Conservation (phyloP, 2,797 vertebrate species). For the Micromesistius poutassou region DNA sequence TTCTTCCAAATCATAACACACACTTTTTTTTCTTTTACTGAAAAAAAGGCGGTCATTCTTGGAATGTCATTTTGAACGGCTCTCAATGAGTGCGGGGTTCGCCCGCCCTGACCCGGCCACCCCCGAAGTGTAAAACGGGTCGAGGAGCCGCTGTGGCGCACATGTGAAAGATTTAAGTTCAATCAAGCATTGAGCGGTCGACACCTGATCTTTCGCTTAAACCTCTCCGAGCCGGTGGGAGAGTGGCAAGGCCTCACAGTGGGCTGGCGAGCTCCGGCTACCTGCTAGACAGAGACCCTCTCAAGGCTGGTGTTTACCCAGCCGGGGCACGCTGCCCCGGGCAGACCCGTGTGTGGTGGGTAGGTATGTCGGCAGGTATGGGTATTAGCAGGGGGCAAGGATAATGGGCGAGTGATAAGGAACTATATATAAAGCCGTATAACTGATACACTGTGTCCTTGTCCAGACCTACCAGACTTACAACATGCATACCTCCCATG, state of each 20-base stretch:
- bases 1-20: neutral
- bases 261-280: constrained; percentile 55
- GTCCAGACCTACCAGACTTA: neutral
- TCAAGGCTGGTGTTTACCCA: constrained; percentile 64
- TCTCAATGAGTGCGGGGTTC: constrained; percentile 29
- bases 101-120: constrained; percentile 35
- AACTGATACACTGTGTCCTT: neutral
- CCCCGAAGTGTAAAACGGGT: constrained; percentile 12
- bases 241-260: constrained; percentile 64
- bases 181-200: constrained; percentile 64
- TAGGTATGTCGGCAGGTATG: constrained; percentile 37
- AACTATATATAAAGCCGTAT: neutral
- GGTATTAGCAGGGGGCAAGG: constrained; percentile 32
- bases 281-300: constrained; percentile 60
- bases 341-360: constrained; percentile 60
- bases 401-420: neutral
- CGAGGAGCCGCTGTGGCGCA: constrained; percentile 47
- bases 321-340: constrained; percentile 51
- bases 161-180: constrained; percentile 73
- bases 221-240: constrained; percentile 62
- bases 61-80: constrained; percentile 40
- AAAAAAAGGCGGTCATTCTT: constrained; percentile 17
- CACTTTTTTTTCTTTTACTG: neutral
- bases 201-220: constrained; percentile 74
- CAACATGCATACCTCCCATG: neutral